These are phyloP conservation scores for Globodera ellingtonae DNA, from an alignment of 1,140 invertebrate species.

Conservation along the genomic window DNA sequence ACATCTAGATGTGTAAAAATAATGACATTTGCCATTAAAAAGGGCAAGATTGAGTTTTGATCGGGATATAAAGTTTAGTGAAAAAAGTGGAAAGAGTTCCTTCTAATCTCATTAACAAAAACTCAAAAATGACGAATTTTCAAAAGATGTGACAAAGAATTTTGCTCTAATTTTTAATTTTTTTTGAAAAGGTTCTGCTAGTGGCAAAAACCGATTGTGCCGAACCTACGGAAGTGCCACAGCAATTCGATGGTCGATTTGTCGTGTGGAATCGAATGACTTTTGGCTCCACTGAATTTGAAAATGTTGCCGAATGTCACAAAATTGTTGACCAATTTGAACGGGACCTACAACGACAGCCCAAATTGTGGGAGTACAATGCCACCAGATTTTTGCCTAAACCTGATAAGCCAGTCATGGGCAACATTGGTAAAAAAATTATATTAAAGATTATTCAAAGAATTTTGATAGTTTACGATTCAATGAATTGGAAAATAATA, in stretches of 20 bases:
- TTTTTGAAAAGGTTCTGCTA: background rate
- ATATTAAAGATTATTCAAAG: background rate
- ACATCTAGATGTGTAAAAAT: too few relatives aligned
- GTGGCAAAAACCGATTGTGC: background rate
- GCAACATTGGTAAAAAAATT: background rate
- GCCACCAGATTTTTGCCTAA: background rate
- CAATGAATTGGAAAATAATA: too few relatives aligned
- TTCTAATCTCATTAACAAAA: too few relatives aligned
- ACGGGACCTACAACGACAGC: background rate
- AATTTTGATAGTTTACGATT: too few relatives aligned
- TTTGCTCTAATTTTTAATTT: too few relatives aligned
- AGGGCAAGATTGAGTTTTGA: too few relatives aligned
- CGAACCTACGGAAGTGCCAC: background rate
- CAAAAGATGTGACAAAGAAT: too few relatives aligned
- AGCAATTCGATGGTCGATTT: background rate
- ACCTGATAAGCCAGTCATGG: background rate
- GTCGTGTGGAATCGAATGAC: background rate
- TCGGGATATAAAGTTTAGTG: too few relatives aligned
- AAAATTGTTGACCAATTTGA: background rate
- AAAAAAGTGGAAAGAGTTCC: too few relatives aligned
- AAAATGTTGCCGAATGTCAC: background rate
- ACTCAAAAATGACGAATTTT: too few relatives aligned
- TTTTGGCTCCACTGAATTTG: background rate
- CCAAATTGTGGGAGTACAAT: background rate
- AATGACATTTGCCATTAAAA: too few relatives aligned